These are phyloP conservation scores for Pollenia angustigena DNA, from an alignment of 2,888 invertebrate genomes.

Conservation along the genomic window DNA sequence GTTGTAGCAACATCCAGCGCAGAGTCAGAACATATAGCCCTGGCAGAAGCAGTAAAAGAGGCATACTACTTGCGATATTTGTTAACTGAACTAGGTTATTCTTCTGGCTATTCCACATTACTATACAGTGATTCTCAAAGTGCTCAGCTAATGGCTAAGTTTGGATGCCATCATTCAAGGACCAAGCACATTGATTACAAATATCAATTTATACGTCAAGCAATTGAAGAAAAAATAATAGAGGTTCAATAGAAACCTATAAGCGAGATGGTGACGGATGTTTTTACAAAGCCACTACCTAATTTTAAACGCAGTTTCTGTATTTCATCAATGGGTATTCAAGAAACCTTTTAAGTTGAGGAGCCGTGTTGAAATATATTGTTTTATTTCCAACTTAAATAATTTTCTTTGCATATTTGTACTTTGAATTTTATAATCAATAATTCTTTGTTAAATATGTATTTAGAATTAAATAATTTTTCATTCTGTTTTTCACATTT, in stretches of 20 bases:
- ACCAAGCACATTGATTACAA: not conserved
- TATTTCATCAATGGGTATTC: slow-evolving; percentile 31
- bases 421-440: no score
- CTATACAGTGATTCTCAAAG: slow-evolving; percentile 7
- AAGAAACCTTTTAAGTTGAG: slow-evolving; percentile 25
- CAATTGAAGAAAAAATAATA: slow-evolving; percentile 5
- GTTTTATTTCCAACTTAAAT: no score
- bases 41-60: no score
- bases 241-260: not conserved
- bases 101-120: no score
- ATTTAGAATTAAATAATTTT: no score
- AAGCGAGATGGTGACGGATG: not conserved
- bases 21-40: slow-evolving; percentile 63
- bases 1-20: slow-evolving; percentile 65
- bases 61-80: slow-evolving; percentile 48
- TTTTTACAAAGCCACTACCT: slow-evolving; percentile 16
- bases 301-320: slow-evolving; percentile 4
- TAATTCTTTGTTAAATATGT: no score
- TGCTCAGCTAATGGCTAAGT: not conserved
- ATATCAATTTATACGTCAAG: not conserved
- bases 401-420: no score
- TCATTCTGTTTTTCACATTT: no score
- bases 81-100: no score
- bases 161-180: slow-evolving; percentile 10
- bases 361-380: no score